phyloP scores from a whole-genome alignment of 2,888 invertebrate species.

The Stenchaetothrips biformis region DNA sequence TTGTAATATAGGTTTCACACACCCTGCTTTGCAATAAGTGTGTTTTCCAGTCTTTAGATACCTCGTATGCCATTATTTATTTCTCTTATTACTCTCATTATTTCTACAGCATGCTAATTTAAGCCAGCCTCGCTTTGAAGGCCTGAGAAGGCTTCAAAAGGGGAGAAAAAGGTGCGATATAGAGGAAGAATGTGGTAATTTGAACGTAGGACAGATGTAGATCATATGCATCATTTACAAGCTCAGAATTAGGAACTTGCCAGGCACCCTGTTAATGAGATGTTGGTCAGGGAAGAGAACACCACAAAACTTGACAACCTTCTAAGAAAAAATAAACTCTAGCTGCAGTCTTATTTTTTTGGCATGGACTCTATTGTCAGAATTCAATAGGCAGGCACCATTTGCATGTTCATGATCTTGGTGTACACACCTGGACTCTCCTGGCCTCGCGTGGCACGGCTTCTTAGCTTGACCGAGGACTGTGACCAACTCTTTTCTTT shows the following conservation, averaged over 20 bases:
- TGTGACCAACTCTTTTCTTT: background rate
- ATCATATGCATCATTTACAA: background rate
- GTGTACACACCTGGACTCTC: background rate
- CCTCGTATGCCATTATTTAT: background rate
- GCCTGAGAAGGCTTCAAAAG: conserved; percentile 13
- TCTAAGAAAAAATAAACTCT: background rate
- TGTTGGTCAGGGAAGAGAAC: conserved; percentile 17
- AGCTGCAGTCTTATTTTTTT: background rate
- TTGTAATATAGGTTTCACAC: conserved; percentile 33
- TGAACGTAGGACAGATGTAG: conserved; percentile 3
- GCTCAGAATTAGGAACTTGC: conserved; percentile 19
- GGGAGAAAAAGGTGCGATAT: conserved; percentile 23
- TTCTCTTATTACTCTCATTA: background rate
- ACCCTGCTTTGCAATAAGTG: conserved; percentile 25
- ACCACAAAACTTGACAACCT: background rate
- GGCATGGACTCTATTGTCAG: background rate
- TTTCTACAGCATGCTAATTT: conserved; percentile 21
- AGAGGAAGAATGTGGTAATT: conserved; percentile 12
- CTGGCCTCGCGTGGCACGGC: conserved; percentile 6
- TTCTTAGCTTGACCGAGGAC: background rate
- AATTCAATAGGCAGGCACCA: conserved; percentile 39
- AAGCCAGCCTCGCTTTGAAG: conserved; percentile 16
- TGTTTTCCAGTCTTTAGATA: conserved; percentile 14
- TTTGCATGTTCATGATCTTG: conserved; percentile 42
- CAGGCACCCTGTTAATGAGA: conserved; percentile 12